Conservation (phyloP, 2,797 vertebrate genomes). For the Nyctibius grandis region DNA sequence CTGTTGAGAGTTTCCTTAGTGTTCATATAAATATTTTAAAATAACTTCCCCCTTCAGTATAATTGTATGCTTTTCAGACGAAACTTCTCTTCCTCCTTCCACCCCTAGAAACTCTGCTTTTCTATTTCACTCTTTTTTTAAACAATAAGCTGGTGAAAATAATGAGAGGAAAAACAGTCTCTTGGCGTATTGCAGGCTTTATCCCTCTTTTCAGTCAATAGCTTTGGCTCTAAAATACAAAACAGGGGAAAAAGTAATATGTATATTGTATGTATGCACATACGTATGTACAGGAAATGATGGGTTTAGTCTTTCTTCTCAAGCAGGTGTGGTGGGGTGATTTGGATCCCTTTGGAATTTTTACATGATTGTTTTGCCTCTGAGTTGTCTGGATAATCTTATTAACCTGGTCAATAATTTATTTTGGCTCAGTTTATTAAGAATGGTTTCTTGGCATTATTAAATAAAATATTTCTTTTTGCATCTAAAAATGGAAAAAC, state of each 20-base stretch:
- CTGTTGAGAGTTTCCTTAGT: background rate
- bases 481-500: background rate
- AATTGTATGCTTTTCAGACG: fast-evolving
- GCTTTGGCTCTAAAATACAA: background rate
- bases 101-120: background rate
- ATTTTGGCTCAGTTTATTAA: background rate
- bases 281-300: background rate
- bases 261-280: background rate
- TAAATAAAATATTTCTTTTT: background rate
- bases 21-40: constrained; percentile 14
- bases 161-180: background rate
- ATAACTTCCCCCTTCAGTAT: background rate
- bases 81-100: background rate
- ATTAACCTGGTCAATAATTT: background rate
- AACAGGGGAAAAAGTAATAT: background rate
- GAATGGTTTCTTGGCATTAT: background rate
- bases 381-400: background rate
- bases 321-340: background rate
- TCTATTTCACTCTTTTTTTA: background rate
- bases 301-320: background rate
- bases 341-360: background rate
- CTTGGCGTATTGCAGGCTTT: background rate
- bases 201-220: background rate
- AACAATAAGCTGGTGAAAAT: background rate
- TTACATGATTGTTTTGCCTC: background rate